phyloP scores from a whole-genome alignment of 64 coral and sea anemone genomes.

The Pachyseris speciosa region DNA sequence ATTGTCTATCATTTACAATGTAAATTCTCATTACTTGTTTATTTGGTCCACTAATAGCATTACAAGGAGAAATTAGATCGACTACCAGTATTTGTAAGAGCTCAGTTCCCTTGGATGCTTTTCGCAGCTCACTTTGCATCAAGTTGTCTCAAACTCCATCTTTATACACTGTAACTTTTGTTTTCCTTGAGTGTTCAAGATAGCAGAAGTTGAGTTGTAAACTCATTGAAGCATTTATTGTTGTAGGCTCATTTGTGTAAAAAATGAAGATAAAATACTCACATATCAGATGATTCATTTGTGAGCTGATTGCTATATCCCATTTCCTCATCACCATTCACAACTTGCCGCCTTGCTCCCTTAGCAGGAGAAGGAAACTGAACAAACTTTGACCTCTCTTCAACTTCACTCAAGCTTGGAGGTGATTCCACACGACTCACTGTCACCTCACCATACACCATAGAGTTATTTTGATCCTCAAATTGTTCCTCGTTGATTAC shows the following conservation, averaged over 20 bases:
- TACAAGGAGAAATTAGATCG: too few relatives aligned
- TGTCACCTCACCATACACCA: conserved; percentile 36
- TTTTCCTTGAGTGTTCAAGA: too few relatives aligned
- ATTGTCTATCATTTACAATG: too few relatives aligned
- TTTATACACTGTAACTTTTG: too few relatives aligned
- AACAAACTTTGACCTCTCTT: conserved; percentile 87
- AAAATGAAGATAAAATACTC: conserved; percentile 22
- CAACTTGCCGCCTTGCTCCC: not conserved
- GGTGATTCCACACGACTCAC: conserved; percentile 32
- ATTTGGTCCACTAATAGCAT: too few relatives aligned
- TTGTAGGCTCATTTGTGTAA: not conserved
- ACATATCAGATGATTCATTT: conserved; percentile 43
- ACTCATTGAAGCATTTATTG: too few relatives aligned
- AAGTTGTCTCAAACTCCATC: too few relatives aligned
- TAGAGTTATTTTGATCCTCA: conserved; percentile 1
- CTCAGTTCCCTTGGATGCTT: too few relatives aligned
- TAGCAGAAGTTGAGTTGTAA: too few relatives aligned
- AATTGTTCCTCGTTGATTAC: not conserved
- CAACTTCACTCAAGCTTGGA: conserved; percentile 64
- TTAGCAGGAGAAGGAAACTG: conserved; percentile 88
- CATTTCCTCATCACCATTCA: conserved; percentile 52
- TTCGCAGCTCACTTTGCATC: too few relatives aligned
- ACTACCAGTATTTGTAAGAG: too few relatives aligned
- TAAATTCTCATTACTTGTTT: too few relatives aligned
- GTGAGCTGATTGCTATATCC: conserved; percentile 51